Conservation (phyloP, 2,113 vertebrate genomes). For the Larimichthys polyactis region DNA sequence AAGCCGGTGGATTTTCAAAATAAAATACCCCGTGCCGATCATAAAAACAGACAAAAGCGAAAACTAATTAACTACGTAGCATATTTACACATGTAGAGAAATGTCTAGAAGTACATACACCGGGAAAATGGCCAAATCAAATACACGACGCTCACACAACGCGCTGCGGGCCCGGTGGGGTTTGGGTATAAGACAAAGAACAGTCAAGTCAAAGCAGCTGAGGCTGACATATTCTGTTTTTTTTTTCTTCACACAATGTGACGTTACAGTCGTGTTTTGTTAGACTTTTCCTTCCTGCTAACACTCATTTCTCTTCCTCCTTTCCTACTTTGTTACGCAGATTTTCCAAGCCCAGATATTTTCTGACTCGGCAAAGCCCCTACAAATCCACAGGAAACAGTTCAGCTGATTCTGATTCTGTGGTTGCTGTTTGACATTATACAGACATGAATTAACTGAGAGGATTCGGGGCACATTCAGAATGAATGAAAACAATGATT, state of each 20-base stretch:
- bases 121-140: too few species aligned
- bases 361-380: background rate
- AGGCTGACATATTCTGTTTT: background rate
- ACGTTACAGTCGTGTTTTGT: constrained; percentile 2
- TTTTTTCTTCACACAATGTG: background rate
- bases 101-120: too few species aligned
- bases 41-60: too few species aligned
- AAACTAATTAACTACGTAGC: too few species aligned
- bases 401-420: too few species aligned
- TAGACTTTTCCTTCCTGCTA: background rate
- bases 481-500: background rate
- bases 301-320: background rate
- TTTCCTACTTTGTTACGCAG: background rate
- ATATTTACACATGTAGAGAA: too few species aligned
- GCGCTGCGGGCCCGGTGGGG: too few species aligned
- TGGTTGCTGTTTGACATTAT: too few species aligned
- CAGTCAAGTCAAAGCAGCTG: background rate
- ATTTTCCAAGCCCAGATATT: background rate
- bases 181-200: background rate
- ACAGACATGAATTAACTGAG: too few species aligned
- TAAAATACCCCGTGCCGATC: too few species aligned
- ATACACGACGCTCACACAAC: too few species aligned
- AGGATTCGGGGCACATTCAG: background rate
- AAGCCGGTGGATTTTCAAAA: too few species aligned
- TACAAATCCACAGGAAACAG: background rate